Percentiles rank a stretch among this genome's conserved stretches.
Evolutionary conservation across 2,888 invertebrate species (phyloP).

Genomic region (Chaetogeoica ovagalla): DNA sequence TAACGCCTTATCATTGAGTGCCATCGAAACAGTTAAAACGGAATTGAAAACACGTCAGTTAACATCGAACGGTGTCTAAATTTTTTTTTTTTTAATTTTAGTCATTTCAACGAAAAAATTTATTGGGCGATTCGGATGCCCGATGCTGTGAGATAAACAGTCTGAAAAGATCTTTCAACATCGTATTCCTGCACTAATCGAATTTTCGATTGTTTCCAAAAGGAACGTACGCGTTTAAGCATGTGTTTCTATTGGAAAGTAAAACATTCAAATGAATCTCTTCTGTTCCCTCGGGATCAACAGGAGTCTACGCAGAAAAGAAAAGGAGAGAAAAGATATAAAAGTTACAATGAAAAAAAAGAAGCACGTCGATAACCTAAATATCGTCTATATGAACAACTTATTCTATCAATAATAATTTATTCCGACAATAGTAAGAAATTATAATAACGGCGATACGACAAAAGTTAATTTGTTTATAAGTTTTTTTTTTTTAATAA

Average conservation of each 20-base stretch:
- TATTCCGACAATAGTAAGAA: not conserved
- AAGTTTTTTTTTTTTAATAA: too few species aligned
- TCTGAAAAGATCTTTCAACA: slow-evolving; percentile 6
- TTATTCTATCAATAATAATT: slow-evolving; percentile 15
- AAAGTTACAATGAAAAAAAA: slow-evolving; percentile 18
- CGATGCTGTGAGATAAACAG: slow-evolving; percentile 15
- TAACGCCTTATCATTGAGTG: slow-evolving; percentile 6
- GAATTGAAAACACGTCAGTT: slow-evolving; percentile 26
- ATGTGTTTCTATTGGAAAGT: slow-evolving; percentile 35
- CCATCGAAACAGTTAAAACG: slow-evolving; percentile 20
- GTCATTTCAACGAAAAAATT: slow-evolving; percentile 11
- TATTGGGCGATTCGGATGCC: slow-evolving; percentile 7
- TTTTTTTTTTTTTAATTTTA: slow-evolving; percentile 33
- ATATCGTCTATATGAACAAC: not conserved
- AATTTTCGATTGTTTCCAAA: slow-evolving; percentile 39
- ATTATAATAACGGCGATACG: not conserved
- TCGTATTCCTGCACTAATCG: slow-evolving; percentile 39
- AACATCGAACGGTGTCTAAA: slow-evolving; percentile 2
- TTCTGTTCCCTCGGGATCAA: slow-evolving; percentile 17
- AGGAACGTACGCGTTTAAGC: slow-evolving; percentile 28
- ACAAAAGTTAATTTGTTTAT: too few species aligned
- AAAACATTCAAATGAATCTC: slow-evolving; percentile 44
- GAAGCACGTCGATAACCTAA: slow-evolving; percentile 25
- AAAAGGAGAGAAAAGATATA: not conserved
- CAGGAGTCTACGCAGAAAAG: not conserved